These are phyloP conservation scores for Steinernema feltiae DNA, from an alignment of 1,140 invertebrate genomes.

Conservation along the genomic window DNA sequence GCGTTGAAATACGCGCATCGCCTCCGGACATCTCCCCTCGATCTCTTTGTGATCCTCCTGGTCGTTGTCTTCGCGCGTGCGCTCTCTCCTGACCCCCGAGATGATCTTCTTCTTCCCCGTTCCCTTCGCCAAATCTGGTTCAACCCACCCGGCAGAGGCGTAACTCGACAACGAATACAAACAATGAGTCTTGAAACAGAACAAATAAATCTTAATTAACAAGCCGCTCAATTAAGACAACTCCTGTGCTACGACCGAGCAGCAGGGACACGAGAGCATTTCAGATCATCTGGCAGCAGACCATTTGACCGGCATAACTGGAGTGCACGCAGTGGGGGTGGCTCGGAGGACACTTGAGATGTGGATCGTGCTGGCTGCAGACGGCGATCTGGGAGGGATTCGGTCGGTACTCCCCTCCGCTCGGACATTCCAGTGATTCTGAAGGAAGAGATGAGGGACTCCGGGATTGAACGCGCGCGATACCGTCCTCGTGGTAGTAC, in stretches of 20 bases:
- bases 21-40: neutral
- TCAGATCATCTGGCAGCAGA: neutral
- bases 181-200: neutral
- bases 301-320: neutral
- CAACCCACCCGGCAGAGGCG: neutral
- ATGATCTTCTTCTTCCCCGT: neutral
- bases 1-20: conserved; percentile 1
- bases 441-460: neutral
- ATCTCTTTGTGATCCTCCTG: neutral
- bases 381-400: neutral
- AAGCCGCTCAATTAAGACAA: neutral
- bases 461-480: neutral
- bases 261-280: too few species aligned
- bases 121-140: conserved; percentile 5
- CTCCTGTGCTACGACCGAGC: too few species aligned
- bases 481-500: conserved; percentile 21
- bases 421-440: neutral
- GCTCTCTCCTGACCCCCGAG: neutral
- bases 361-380: neutral
- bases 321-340: conserved; percentile 2
- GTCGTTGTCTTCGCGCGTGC: neutral
- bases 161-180: conserved; percentile 5
- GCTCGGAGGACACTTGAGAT: neutral
- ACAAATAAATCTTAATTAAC: neutral
- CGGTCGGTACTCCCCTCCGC: conserved; percentile 3